Percentiles rank a stretch among this genome's conserved stretches.
Evolutionary conservation across 2,113 vertebrate species (phyloP).

Genomic region (Vulpes ferrilata): DNA sequence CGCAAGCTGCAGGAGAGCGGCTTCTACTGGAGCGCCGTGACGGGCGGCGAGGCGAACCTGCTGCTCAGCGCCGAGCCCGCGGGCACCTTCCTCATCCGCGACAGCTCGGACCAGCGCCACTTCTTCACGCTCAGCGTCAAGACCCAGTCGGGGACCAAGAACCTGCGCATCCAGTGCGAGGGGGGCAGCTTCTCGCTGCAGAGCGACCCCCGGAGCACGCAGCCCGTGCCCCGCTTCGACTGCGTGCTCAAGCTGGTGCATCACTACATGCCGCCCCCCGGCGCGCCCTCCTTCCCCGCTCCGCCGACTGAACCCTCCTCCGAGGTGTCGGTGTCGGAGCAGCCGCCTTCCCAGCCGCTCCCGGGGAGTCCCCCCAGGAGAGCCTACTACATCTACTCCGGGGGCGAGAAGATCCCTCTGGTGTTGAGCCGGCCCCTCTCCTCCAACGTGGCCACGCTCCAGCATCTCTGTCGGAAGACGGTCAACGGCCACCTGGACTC

Average conservation of each 20-base stretch:
- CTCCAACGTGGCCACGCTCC: conserved; percentile 93
- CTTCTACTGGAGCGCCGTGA: conserved; percentile 98
- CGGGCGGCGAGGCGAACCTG: conserved; percentile 94
- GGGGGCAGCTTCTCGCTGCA: conserved; percentile 93
- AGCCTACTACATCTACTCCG: conserved; percentile 94
- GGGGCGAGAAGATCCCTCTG: conserved; percentile 95
- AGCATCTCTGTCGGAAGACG: conserved; percentile 97
- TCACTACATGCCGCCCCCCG: conserved; percentile 94
- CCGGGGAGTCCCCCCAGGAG: conserved; percentile 84
- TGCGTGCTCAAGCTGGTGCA: conserved; percentile 96
- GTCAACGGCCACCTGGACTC: conserved; percentile 95
- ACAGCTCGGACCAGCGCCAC: conserved; percentile 97
- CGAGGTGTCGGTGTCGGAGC: background rate
- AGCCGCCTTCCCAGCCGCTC: conserved; percentile 73
- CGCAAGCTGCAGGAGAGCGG: conserved; percentile 96
- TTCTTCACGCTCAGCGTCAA: conserved; percentile 98
- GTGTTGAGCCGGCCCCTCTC: conserved; percentile 94
- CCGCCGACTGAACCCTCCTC: conserved; percentile 25
- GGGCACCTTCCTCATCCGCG: conserved; percentile 97
- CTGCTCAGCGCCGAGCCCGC: conserved; percentile 91
- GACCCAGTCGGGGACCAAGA: conserved; percentile 96
- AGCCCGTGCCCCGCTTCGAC: conserved; percentile 94
- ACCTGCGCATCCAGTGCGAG: conserved; percentile 96
- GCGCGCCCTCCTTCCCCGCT: conserved; percentile 67
- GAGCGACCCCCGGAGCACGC: conserved; percentile 94